Evolutionary conservation across 2,888 invertebrate species (phyloP).

Genomic region (Acrocera orbiculus): DNA sequence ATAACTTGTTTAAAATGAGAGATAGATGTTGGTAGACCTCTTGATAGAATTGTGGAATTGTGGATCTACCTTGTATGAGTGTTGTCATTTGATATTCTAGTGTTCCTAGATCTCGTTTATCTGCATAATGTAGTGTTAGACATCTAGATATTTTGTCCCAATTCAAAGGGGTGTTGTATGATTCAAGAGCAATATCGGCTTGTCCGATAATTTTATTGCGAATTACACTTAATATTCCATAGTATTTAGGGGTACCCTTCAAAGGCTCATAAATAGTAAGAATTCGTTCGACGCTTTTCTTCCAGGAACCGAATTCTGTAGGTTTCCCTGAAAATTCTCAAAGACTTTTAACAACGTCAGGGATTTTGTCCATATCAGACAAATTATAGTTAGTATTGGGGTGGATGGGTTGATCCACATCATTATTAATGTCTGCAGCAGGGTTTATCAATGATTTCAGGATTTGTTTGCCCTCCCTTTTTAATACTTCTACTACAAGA

Average conservation of each 20-base stretch:
- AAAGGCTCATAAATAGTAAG: constrained; percentile 6
- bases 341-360: constrained; percentile 8
- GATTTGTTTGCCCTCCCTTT: too few species aligned
- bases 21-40: constrained; percentile 13
- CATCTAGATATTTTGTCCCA: constrained; percentile 5
- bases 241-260: constrained; percentile 8
- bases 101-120: constrained; percentile 9
- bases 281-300: constrained; percentile 9
- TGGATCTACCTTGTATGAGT: constrained; percentile 6
- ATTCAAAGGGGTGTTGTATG: constrained; percentile 7
- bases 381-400: too few species aligned
- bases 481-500: too few species aligned
- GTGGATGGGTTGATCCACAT: too few species aligned
- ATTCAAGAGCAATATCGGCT: constrained; percentile 4
- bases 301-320: constrained; percentile 8
- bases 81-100: constrained; percentile 11
- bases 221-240: constrained; percentile 5
- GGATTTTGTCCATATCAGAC: constrained; percentile 9
- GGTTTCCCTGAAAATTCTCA: constrained; percentile 8
- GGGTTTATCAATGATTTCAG: too few species aligned
- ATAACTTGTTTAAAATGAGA: constrained; percentile 14
- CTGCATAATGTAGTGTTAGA: constrained; percentile 9
- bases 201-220: constrained; percentile 4
- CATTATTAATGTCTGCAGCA: too few species aligned
- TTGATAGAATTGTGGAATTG: constrained; percentile 13